Evolutionary conservation across 2,888 invertebrate species (phyloP).

Genomic region (Branchellion lobata): DNA sequence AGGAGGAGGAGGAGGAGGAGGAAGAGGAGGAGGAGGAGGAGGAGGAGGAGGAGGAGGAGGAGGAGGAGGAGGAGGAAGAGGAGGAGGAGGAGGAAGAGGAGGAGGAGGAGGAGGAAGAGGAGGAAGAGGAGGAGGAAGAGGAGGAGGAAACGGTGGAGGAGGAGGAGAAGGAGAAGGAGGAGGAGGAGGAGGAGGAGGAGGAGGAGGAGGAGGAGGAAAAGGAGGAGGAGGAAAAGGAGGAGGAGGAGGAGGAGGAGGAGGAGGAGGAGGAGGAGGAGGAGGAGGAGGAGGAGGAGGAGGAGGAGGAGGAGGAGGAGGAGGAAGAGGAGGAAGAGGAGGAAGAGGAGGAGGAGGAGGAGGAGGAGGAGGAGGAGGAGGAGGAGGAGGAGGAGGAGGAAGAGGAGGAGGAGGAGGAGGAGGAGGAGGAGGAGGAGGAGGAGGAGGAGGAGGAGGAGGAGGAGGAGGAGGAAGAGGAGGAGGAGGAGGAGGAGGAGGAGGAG

Average conservation of each 20-base stretch:
- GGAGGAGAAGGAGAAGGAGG: constrained; percentile 19
- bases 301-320: constrained; percentile 20
- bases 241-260: constrained; percentile 20
- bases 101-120: constrained; percentile 31
- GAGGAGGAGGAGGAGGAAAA: constrained; percentile 24
- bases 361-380: constrained; percentile 23
- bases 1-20: constrained; percentile 20
- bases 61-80: constrained; percentile 8
- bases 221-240: constrained; percentile 19
- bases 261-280: constrained; percentile 26
- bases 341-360: constrained; percentile 24
- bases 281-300: constrained; percentile 22
- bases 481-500: background rate
- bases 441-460: background rate
- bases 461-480: constrained; percentile 6
- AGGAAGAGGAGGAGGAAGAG: constrained; percentile 26
- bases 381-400: constrained; percentile 22
- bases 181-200: constrained; percentile 25
- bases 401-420: constrained; percentile 14
- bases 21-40: constrained; percentile 24
- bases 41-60: constrained; percentile 18
- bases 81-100: constrained; percentile 12
- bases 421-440: constrained; percentile 7
- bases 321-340: constrained; percentile 26
- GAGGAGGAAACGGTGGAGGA: constrained; percentile 8